Percentiles rank a stretch among this genome's conserved stretches.
Evolutionary conservation across 2,113 vertebrate genomes (phyloP).

Genomic region (Natator depressus): DNA sequence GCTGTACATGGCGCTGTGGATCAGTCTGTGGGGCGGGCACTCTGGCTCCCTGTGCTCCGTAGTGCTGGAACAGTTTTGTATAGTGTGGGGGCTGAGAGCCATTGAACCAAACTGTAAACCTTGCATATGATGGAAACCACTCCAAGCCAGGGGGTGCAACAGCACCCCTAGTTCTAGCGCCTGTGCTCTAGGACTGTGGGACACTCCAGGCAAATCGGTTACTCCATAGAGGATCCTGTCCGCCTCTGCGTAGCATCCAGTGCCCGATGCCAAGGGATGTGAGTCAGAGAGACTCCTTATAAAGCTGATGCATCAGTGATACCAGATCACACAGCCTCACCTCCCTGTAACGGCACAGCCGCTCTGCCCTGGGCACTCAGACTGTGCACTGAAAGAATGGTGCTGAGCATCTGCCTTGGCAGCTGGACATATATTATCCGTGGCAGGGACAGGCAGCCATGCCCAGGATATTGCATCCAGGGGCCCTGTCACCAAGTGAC

Average conservation of each 20-base stretch:
- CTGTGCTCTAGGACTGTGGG: background rate
- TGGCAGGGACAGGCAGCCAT: background rate
- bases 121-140: no score
- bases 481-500: background rate
- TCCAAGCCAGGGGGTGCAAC: no score
- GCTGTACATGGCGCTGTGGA: background rate
- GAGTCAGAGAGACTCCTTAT: background rate
- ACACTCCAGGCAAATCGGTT: background rate
- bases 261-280: background rate
- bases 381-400: background rate
- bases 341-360: background rate
- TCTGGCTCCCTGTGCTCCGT: background rate
- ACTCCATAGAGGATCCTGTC: background rate
- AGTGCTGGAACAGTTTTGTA: no score
- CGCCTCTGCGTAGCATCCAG: background rate
- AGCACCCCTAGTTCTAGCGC: no score
- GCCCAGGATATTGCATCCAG: background rate
- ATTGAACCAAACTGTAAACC: no score
- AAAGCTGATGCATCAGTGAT: background rate
- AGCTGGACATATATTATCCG: background rate
- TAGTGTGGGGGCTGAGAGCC: no score
- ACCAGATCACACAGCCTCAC: accelerated
- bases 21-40: background rate
- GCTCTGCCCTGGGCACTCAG: background rate
- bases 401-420: background rate